A percentile compares a stretch with the other conserved stretches of the same genome.
These are phyloP conservation scores for Aspidapion aeneum DNA, from an alignment of 2,888 invertebrate genomes.

Conservation along the genomic window DNA sequence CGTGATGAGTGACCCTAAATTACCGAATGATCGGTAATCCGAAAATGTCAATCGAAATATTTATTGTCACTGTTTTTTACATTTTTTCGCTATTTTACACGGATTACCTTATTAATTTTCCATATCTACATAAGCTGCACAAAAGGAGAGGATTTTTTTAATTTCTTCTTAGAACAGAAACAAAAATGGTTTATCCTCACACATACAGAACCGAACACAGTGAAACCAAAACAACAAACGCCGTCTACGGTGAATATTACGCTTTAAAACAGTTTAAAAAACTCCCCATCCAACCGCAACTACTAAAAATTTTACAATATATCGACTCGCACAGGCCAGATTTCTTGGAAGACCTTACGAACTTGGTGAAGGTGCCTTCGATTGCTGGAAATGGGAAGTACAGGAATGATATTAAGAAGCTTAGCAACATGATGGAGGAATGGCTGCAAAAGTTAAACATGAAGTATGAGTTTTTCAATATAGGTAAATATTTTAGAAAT, in stretches of 20 bases:
- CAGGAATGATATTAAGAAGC: constrained; percentile 36
- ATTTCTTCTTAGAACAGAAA: neutral
- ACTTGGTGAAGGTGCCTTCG: constrained; percentile 44
- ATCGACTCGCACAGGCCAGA: constrained; percentile 42
- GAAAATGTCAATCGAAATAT: constrained; percentile 36
- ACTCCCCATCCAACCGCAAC: constrained; percentile 42
- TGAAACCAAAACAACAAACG: constrained; percentile 45
- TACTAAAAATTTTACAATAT: constrained; percentile 45
- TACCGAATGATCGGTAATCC: neutral
- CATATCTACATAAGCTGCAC: constrained; percentile 38
- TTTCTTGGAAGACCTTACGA: constrained; percentile 40
- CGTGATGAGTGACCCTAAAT: too few species aligned
- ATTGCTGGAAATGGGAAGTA: constrained; percentile 41
- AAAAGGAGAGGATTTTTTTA: constrained; percentile 2
- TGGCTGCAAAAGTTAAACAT: constrained; percentile 46
- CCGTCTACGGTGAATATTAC: constrained; percentile 44
- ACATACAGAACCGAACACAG: constrained; percentile 45
- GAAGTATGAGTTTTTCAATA: constrained; percentile 45
- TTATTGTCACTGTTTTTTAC: constrained; percentile 41
- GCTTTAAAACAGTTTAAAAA: constrained; percentile 36
- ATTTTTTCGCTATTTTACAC: constrained; percentile 44
- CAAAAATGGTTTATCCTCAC: constrained; percentile 44
- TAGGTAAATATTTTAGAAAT: too few species aligned
- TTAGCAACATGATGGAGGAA: constrained; percentile 42
- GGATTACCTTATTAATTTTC: constrained; percentile 42